Base-by-base conservation (phyloP, 2,888 invertebrate genomes). In the Cactoblastis cactorum region DNA sequence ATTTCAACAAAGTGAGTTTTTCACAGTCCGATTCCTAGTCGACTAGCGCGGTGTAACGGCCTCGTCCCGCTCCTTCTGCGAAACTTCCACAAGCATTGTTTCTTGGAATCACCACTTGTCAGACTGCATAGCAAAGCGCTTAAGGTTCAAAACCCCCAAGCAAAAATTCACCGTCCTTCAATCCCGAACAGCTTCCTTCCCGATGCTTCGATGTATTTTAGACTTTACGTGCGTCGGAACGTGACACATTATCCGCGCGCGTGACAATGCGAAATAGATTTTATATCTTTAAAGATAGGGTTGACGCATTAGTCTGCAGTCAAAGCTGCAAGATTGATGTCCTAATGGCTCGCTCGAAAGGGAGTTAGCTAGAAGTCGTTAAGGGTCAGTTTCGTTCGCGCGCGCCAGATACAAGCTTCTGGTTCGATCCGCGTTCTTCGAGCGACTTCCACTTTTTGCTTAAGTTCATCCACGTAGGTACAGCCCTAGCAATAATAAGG, bases 381-480 rank as follows among this genome's bases (percentile, higher is more conserved):
- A 80, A 67, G 71, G 71, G 67, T 72, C 65, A 78, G 58, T 77
- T 76, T 85, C 60, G 80, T 69, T 75, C 77, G 80, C 52, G 58
- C 58, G 54, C 45, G 52, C 53, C 53, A 62, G 66, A 63, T 68
- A 66, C 59, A 62, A 62, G 69, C 67, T 65, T 64, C 71, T 75
- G 69, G 71, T 73, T 68, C 77, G 74, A 84, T 87, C 87, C 87
- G 87, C 87, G 87, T 88, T 87, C 86, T 82, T 82, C 70, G 69
- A 71, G 68, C 74, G 74, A 79, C 79, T 81, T 80, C 86, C 73
- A 84, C 77, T 88, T 88, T 88, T 88, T 88, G 81, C 69, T 61
- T 54, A 62, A 77, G 79, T 82, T 83, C 80, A 83, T 80, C 79
- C 80, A 74, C 68, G 66, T 69, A 63, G 68, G 65, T 79, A 73